A percentile compares a stretch with the other conserved stretches of the same genome.
These are phyloP conservation scores for Periphyllus acericola DNA, from an alignment of 2,888 invertebrate species.

Conservation along the genomic window DNA sequence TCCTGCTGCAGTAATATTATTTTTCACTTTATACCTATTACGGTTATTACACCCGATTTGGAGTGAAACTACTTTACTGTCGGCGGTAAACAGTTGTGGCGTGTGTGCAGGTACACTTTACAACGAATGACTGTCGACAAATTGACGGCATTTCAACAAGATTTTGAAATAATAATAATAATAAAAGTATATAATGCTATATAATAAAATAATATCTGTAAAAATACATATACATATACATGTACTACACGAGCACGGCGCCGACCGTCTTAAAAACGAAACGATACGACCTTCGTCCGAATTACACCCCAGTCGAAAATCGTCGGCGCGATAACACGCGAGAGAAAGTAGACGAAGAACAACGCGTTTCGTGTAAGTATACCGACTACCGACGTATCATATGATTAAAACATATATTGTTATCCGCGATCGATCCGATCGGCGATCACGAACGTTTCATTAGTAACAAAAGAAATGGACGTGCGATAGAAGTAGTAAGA, in stretches of 20 bases:
- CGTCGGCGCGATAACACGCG: constrained; percentile 18
- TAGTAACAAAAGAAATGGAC: not conserved
- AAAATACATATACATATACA: not conserved
- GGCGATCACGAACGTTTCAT: constrained; percentile 14
- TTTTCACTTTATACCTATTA: constrained; percentile 1
- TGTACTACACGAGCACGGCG: constrained; percentile 13
- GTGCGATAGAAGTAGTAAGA: not conserved
- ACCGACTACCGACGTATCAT: too few species aligned
- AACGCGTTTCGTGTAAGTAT: constrained; percentile 16
- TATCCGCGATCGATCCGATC: constrained; percentile 29
- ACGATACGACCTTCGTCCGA: constrained; percentile 20
- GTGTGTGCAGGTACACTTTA: not conserved
- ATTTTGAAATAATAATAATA: not conserved
- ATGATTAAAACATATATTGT: constrained; percentile 30
- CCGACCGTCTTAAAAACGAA: not conserved
- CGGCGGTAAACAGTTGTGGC: not conserved
- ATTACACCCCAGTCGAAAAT: constrained; percentile 47
- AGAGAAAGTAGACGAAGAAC: constrained; percentile 52
- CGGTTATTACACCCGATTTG: constrained; percentile 34
- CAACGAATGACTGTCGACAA: constrained; percentile 35
- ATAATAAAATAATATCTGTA: not conserved
- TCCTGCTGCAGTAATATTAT: not conserved
- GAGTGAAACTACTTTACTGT: constrained; percentile 30
- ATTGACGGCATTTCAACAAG: constrained; percentile 1
- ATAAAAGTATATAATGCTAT: not conserved